Evolutionary conservation across 2,888 invertebrate genomes (phyloP).

Genomic region (Nasonovia ribisnigri): DNA sequence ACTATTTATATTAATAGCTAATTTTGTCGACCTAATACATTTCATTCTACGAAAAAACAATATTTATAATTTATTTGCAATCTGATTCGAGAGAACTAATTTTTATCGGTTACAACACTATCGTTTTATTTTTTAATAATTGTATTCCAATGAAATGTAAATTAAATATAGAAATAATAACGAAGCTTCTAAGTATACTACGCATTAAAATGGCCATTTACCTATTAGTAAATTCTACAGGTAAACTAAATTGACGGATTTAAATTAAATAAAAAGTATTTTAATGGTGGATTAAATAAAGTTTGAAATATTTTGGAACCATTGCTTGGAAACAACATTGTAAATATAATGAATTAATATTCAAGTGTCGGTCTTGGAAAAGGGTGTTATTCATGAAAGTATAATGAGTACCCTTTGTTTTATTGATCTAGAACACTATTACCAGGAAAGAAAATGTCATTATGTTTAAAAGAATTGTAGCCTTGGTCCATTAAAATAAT

Average conservation of each 20-base stretch:
- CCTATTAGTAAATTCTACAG: neutral
- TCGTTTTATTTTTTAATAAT: neutral
- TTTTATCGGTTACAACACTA: neutral
- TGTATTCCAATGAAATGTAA: neutral
- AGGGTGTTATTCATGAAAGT: slow-evolving; percentile 43
- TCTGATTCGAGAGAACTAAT: neutral
- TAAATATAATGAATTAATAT: slow-evolving; percentile 18
- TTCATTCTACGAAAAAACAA: neutral
- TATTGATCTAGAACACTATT: slow-evolving; percentile 33
- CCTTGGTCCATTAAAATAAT: slow-evolving; percentile 43
- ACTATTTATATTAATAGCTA: neutral
- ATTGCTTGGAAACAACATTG: neutral
- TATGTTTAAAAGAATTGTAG: slow-evolving; percentile 31
- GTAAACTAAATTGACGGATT: neutral
- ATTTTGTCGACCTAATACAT: neutral
- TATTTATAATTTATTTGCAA: neutral
- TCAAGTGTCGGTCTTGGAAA: slow-evolving; percentile 28
- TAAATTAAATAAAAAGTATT: neutral
- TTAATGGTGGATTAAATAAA: neutral
- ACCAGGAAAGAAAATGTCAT: neutral
- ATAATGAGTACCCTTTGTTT: slow-evolving; percentile 26
- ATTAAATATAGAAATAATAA: neutral
- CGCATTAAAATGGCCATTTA: neutral
- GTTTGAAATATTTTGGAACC: neutral
- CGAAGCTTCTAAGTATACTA: neutral